These are phyloP conservation scores for Rallus limicola DNA, from an alignment of 2,113 vertebrate genomes.

Conservation along the genomic window DNA sequence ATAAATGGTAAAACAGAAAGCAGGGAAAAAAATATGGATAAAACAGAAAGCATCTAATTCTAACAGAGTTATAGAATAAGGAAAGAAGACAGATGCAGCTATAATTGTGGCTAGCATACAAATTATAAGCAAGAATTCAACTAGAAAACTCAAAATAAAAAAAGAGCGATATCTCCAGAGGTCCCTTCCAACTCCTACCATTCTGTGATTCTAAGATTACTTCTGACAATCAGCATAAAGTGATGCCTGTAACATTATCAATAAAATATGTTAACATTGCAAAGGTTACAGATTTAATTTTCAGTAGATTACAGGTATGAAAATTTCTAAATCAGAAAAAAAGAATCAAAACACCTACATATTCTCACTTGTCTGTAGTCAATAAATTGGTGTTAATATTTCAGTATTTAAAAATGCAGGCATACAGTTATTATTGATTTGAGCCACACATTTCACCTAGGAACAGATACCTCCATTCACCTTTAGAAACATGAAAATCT, in stretches of 20 bases:
- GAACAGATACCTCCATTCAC: neutral
- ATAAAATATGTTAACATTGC: neutral
- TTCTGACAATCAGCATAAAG: neutral
- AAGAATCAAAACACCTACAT: neutral
- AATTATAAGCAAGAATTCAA: neutral
- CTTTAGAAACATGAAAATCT: neutral
- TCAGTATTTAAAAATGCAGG: neutral
- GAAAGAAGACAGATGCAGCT: neutral
- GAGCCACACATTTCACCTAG: neutral
- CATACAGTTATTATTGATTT: neutral
- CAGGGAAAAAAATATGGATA: neutral
- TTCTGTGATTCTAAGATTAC: neutral
- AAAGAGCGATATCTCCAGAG: neutral
- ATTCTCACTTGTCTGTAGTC: neutral
- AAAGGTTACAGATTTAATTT: neutral
- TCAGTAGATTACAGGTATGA: neutral
- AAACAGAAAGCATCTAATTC: neutral
- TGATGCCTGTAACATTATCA: neutral
- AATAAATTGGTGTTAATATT: neutral
- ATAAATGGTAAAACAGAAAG: neutral
- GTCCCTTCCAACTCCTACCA: too few relatives aligned
- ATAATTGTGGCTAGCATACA: neutral
- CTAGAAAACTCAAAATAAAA: neutral
- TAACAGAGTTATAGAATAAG: neutral
- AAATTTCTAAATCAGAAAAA: neutral